Base-by-base conservation (phyloP, 2,888 invertebrate species). In the Diadromus collaris region DNA sequence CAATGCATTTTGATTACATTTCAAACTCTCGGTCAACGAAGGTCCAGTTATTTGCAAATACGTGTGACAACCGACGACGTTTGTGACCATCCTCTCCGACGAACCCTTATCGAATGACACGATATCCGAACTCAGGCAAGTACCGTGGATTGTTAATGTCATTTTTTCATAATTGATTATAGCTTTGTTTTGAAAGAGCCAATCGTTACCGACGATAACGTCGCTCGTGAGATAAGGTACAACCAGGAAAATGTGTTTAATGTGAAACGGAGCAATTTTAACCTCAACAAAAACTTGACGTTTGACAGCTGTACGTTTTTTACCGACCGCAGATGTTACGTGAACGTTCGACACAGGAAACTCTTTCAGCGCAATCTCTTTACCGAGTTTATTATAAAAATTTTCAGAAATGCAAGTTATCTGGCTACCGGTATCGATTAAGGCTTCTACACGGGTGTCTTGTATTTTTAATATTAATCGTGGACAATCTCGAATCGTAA, bases 331-430 rank as follows among this genome's bases (percentile, higher is more conserved):
- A 1, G 76, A 19, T 19, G 76, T 24, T 1, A 78, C 68, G 9
- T 54, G 21, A 0, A 80, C 65, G 63, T 78, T 80, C 10, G 51
- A 67, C 9, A 82, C 79, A 0, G 81, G 81, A 0, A 82, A 41
- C 61, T 72, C 75, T 9, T 74, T 64, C 6, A 82, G 32, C 10
- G 38, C 21, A 24, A 58, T 77, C 76, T 34, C 46, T 83, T 81
- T 48, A 51, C 7, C 4, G 81, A 48, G 44, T 85, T 84, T 21
- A 78, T 74, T 27, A 80, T 80, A 70, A 83, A 83, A 58, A 72
- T 75, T n/a, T 41, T 54, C 29, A 81, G 86, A n/a, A 86, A 76
- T n/a, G 21, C 74, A 46, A 2, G 79, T 70, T 4, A 79, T 41
- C 19, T 71, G 67, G 6, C 70, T 60, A 7, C 58, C 48, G 5